These are phyloP conservation scores for Varroa destructor DNA, from an alignment of 1,140 invertebrate species.

Conservation along the genomic window DNA sequence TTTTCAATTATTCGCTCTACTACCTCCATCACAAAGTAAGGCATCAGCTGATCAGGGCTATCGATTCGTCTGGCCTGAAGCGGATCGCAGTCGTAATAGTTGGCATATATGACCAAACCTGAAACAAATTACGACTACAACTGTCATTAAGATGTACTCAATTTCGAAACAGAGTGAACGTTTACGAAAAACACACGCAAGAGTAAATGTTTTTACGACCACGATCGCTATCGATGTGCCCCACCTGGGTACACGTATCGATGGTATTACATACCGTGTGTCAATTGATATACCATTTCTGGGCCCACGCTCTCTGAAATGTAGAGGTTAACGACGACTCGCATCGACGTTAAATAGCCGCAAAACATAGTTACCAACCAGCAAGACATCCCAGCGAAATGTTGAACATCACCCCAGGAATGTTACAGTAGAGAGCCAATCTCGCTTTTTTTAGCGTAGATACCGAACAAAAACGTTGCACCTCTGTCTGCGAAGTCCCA, in stretches of 20 bases:
- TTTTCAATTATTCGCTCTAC: too few relatives aligned
- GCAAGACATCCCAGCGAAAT: slow-evolving; percentile 38
- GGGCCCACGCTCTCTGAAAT: too few relatives aligned
- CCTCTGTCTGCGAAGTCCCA: not conserved
- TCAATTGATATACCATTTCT: too few relatives aligned
- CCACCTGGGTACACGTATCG: too few relatives aligned
- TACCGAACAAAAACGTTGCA: slow-evolving; percentile 28
- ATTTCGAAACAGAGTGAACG: too few relatives aligned
- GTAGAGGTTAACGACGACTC: not conserved
- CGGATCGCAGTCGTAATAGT: slow-evolving; percentile 61
- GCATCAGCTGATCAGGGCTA: slow-evolving; percentile 41
- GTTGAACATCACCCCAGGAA: slow-evolving; percentile 34
- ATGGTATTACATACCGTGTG: too few relatives aligned
- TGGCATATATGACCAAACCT: slow-evolving; percentile 60
- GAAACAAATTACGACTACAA: not conserved
- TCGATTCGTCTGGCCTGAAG: slow-evolving; percentile 44
- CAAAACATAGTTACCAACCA: not conserved
- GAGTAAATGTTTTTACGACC: too few relatives aligned
- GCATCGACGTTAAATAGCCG: not conserved
- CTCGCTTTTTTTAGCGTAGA: slow-evolving; percentile 13
- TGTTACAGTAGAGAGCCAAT: slow-evolving; percentile 34
- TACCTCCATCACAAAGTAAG: slow-evolving; percentile 47
- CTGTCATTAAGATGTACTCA: too few relatives aligned
- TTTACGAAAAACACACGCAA: too few relatives aligned
- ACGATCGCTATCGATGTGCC: too few relatives aligned